Evolutionary conservation across 2,113 vertebrate species (phyloP).

Genomic region (Isurus oxyrinchus): DNA sequence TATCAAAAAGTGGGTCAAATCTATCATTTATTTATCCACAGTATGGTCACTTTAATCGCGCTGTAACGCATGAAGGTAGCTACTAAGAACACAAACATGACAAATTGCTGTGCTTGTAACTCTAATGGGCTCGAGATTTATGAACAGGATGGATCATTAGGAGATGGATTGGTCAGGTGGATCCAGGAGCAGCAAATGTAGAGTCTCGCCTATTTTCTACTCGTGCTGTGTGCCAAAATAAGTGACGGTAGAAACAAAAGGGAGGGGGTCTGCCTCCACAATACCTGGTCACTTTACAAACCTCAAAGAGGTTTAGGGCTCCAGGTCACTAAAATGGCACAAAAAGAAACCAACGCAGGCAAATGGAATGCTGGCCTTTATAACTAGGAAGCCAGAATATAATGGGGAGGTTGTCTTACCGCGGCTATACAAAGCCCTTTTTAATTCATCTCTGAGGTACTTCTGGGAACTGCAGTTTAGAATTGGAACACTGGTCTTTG

Average conservation of each 20-base stretch:
- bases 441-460: not conserved
- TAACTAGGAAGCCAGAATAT: not conserved
- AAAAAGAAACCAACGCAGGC: not conserved
- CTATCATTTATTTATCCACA: conserved; percentile 17
- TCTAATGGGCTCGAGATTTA: conserved; percentile 17
- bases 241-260: not conserved
- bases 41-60: not conserved
- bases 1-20: conserved; percentile 25
- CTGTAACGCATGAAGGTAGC: conserved; percentile 39
- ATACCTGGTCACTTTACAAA: not conserved
- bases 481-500: not conserved
- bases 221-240: too few species aligned
- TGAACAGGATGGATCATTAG: conserved; percentile 30
- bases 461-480: not conserved
- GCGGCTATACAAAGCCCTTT: not conserved
- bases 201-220: not conserved
- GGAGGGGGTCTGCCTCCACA: not conserved
- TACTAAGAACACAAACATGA: conserved; percentile 37
- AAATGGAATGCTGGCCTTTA: not conserved
- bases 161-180: not conserved
- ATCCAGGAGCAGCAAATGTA: not conserved
- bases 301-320: not conserved
- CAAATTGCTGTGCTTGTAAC: conserved; percentile 37
- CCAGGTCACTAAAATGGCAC: not conserved
- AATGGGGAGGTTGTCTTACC: not conserved